Evolutionary conservation across 2,113 vertebrate species (phyloP), one percentile per base, ranked within the genome.

Genomic region (Pycnonotus jocosus): DNA sequence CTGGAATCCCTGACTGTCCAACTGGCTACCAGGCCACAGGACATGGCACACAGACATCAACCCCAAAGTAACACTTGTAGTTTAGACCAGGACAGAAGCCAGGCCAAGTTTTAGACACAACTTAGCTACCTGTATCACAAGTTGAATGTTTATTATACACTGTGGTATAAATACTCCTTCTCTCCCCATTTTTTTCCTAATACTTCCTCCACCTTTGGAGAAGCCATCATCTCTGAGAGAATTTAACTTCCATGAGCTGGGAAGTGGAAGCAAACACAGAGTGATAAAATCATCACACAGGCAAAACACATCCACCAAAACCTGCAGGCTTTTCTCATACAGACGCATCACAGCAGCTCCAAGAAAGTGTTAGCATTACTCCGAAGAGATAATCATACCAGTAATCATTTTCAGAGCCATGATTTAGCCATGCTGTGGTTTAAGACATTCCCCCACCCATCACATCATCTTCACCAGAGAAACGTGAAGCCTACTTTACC

Each of bases 101-200:
- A 83, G 35, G 47, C 13, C 60, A 92, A 93, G 51, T 56, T 69
- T 66, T 33, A 58, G 50, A 90, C 1, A 10, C 6, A 13, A 50
- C 56, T 78, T 77, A 96, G 47, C 81, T 95, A 96, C 90, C 92
- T 92, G 92, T 70, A 70, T 90, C 42, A n/a, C 42, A 82, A 70
- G 58, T 12, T 7, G 28, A 51, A 95, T 74, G 51, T 83, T 94
- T 86, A 90, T 56, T 30, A n/a, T 7, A 21, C 44, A 62, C 12
- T 86, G 68, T n/a, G 38, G 66, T 58, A 70, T 35, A 91, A 90
- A 92, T 57, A 95, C 27, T 95, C 7, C 16, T 48, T 25, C n/a
- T 91, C 30, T 70, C 28, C 10, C 2, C 1, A 31, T 60, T 87
- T 83, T 81, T 57, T 65, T 31, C 48, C 45, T 69, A 84, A 92